Evolutionary conservation across 2,797 vertebrate genomes (phyloP).

Genomic region (Rhincodon typus): DNA sequence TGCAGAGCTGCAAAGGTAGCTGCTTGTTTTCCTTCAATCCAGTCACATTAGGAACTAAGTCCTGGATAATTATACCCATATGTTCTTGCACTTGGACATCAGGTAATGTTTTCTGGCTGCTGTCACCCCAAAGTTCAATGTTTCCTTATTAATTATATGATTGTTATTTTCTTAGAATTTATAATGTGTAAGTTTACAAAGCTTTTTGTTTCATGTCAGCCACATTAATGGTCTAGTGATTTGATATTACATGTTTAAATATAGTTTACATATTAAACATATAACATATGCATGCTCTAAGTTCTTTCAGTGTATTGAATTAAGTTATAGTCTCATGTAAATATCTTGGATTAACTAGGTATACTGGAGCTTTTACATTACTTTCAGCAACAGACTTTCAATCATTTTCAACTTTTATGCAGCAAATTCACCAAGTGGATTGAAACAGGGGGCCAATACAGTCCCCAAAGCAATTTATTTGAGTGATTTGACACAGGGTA

Average conservation of each 20-base stretch:
- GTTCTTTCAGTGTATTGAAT: background rate
- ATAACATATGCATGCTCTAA: background rate
- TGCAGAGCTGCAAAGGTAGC: background rate
- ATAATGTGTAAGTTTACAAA: no score
- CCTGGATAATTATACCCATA: background rate
- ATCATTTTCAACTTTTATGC: background rate
- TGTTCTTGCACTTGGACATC: background rate
- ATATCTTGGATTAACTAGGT: background rate
- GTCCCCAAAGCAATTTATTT: conserved; percentile 1
- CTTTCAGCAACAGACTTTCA: background rate
- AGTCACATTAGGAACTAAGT: background rate
- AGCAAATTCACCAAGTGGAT: background rate
- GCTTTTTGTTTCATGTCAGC: background rate
- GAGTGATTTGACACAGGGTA: background rate
- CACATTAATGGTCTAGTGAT: no score
- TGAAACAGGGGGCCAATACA: background rate
- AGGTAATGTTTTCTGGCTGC: background rate
- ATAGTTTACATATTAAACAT: background rate
- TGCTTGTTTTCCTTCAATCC: background rate
- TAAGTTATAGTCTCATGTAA: background rate
- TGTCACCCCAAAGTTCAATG: background rate
- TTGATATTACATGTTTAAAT: background rate
- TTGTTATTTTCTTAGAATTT: no score
- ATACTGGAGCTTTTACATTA: background rate
- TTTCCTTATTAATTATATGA: background rate